These are phyloP conservation scores for Ictalurus furcatus DNA, from an alignment of 2,113 vertebrate genomes.

Conservation along the genomic window DNA sequence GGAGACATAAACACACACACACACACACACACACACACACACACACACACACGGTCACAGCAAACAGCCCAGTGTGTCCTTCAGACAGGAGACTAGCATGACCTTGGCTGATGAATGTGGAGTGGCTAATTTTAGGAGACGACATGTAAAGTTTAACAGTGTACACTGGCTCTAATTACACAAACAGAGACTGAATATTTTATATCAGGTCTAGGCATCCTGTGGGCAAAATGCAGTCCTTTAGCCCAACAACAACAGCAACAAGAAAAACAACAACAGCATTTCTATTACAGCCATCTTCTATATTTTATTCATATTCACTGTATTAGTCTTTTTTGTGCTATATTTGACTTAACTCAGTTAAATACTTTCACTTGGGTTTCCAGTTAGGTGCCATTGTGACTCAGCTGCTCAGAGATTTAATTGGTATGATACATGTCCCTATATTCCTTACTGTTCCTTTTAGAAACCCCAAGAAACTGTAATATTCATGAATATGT, in stretches of 20 bases:
- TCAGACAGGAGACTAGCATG: slow-evolving; percentile 1
- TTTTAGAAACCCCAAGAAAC: not conserved
- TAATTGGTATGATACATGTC: not conserved
- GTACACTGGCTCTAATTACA: not conserved
- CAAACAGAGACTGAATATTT: not conserved
- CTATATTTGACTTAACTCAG: not conserved
- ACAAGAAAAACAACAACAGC: not conserved
- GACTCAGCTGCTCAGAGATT: not conserved
- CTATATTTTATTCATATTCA: not conserved
- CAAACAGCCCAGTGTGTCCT: slow-evolving; percentile 35
- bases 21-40: slow-evolving; percentile 24
- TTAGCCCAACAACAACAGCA: not conserved
- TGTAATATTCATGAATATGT: not conserved
- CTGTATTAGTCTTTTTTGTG: not conserved
- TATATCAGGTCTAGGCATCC: not conserved
- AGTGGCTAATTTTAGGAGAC: not conserved
- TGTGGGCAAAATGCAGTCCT: not conserved
- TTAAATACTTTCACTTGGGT: not conserved
- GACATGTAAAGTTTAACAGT: not conserved
- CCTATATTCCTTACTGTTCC: not conserved
- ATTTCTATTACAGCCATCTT: not conserved
- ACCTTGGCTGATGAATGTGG: slow-evolving; percentile 17
- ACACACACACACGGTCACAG: slow-evolving; percentile 26
- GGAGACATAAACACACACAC: slow-evolving; percentile 1
- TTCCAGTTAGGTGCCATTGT: not conserved